Conservation (phyloP, 2,888 invertebrate species). For the Drosophila pseudotakahashii region DNA sequence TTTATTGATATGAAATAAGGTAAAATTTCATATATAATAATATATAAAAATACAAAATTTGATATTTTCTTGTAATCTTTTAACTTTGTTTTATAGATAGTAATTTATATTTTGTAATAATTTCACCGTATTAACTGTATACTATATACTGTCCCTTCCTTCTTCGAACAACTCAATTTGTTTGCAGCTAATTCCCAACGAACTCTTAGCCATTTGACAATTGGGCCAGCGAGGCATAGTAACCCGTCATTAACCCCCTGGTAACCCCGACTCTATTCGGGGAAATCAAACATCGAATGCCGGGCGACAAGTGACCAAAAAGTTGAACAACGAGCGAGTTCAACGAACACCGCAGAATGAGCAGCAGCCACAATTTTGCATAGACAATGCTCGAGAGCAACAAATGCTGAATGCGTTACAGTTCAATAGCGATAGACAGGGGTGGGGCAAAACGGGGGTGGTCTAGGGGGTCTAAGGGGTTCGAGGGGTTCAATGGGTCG, state of each 20-base stretch:
- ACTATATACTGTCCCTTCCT: background rate
- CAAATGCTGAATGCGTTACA: constrained; percentile 65
- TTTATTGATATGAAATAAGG: no score
- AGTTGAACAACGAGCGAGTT: constrained; percentile 38
- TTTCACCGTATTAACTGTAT: no score
- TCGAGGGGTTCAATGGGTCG: constrained; percentile 42
- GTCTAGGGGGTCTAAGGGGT: background rate
- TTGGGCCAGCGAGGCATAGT: constrained; percentile 23
- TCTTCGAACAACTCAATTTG: constrained; percentile 41
- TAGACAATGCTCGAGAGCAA: constrained; percentile 56
- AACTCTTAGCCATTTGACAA: constrained; percentile 39
- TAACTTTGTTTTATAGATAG: no score
- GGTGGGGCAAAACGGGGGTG: background rate
- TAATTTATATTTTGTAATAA: no score
- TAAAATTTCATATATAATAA: no score
- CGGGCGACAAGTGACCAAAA: constrained; percentile 37
- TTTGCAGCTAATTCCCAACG: constrained; percentile 58
- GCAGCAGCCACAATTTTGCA: constrained; percentile 51
- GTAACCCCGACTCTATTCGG: constrained; percentile 1
- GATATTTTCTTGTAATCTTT: no score
- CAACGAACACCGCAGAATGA: constrained; percentile 41
- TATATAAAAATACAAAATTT: no score
- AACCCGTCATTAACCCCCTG: background rate
- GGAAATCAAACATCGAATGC: constrained; percentile 25
- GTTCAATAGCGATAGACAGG: constrained; percentile 57